A percentile compares a stretch with the other conserved stretches of the same genome.
Conservation (phyloP, 2,888 invertebrate species). For the Doris montereyensis region DNA sequence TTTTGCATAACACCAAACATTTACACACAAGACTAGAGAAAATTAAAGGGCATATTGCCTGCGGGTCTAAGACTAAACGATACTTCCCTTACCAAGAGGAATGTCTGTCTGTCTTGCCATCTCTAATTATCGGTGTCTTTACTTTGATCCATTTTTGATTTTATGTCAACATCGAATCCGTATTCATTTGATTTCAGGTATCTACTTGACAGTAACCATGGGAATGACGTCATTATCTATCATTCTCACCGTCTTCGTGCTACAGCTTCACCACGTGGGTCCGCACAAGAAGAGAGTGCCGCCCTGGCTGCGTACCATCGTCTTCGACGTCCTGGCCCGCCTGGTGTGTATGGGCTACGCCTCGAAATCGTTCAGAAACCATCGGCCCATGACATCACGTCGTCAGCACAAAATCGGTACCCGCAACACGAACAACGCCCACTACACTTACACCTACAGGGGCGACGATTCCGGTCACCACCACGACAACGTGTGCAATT, state of each 20-base stretch:
- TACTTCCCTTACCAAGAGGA: too few relatives aligned
- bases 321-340: conserved; percentile 68
- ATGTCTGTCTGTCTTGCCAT: too few relatives aligned
- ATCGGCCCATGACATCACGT: background rate
- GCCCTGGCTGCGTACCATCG: conserved; percentile 67
- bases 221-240: conserved; percentile 74
- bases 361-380: conserved; percentile 38
- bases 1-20: too few relatives aligned
- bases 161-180: background rate
- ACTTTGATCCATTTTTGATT: background rate
- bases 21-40: too few relatives aligned
- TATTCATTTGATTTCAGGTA: conserved; percentile 60
- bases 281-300: conserved; percentile 71
- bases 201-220: conserved; percentile 74
- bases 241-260: conserved; percentile 73
- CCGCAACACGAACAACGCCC: background rate
- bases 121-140: background rate
- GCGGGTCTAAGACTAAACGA: too few relatives aligned
- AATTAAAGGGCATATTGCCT: too few relatives aligned
- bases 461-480: background rate
- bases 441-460: background rate
- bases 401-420: background rate
- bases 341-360: conserved; percentile 66
- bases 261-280: conserved; percentile 73
- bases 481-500: background rate